Evolutionary conservation across 2,113 vertebrate species (phyloP).

Genomic region (Erythrolamprus reginae): DNA sequence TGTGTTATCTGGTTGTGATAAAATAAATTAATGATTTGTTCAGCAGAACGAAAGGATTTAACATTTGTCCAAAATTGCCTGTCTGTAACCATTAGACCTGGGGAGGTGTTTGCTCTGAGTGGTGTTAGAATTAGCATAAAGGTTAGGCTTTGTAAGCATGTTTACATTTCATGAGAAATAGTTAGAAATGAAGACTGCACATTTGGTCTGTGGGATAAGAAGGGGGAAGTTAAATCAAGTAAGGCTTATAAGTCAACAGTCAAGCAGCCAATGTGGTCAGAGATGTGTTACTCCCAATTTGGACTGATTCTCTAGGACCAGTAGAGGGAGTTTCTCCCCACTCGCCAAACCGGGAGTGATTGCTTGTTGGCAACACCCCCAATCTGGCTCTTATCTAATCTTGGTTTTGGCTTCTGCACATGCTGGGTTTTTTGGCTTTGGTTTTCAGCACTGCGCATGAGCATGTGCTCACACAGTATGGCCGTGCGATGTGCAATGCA

Average conservation of each 20-base stretch:
- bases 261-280: neutral
- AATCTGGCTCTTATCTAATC: too few relatives aligned
- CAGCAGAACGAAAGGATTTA: neutral
- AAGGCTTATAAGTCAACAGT: neutral
- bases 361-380: too few relatives aligned
- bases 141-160: neutral
- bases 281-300: too few relatives aligned
- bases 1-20: neutral
- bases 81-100: neutral
- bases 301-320: too few relatives aligned
- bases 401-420: too few relatives aligned
- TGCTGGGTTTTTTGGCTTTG: too few relatives aligned
- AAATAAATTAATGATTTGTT: constrained; percentile 11
- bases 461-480: too few relatives aligned
- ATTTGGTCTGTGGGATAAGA: neutral
- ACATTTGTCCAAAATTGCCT: neutral
- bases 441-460: too few relatives aligned
- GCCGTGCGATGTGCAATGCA: too few relatives aligned
- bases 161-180: neutral
- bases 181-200: neutral
- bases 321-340: too few relatives aligned
- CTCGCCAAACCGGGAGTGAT: too few relatives aligned
- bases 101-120: neutral
- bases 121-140: neutral
- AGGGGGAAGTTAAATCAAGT: neutral